Percentiles rank a stretch among this genome's conserved stretches.
Conservation (phyloP, 2,888 invertebrate genomes). For the Linnaemya vulpina region DNA sequence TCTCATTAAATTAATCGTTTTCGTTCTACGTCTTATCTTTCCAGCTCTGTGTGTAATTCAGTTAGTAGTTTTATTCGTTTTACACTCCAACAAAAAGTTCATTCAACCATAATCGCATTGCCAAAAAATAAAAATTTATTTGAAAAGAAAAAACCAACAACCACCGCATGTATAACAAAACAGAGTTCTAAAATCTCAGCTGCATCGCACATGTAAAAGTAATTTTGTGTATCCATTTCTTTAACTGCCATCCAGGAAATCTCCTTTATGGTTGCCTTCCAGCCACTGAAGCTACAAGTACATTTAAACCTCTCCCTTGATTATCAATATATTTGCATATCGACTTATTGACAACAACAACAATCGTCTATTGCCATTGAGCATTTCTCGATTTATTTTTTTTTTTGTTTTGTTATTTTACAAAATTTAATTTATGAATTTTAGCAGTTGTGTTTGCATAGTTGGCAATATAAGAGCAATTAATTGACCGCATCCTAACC, state of each 20-base stretch:
- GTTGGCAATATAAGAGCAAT: conserved; percentile 72
- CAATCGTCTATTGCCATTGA: conserved; percentile 10
- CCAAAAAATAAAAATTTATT: conserved; percentile 57
- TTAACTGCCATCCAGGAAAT: conserved; percentile 30
- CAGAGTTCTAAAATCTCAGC: conserved; percentile 24
- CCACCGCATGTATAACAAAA: conserved; percentile 1
- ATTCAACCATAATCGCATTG: conserved; percentile 68
- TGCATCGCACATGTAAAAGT: conserved; percentile 43
- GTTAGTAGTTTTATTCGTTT: conserved; percentile 43
- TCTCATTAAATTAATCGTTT: conserved; percentile 60
- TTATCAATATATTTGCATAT: conserved; percentile 66
- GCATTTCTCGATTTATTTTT: not conserved
- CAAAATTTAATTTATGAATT: conserved; percentile 67
- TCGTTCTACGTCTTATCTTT: conserved; percentile 9
- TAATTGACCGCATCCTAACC: conserved; percentile 72
- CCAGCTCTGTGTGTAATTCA: not conserved
- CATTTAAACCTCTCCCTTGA: conserved; percentile 29
- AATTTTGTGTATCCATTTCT: conserved; percentile 34
- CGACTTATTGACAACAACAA: conserved; percentile 61
- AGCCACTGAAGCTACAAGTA: conserved; percentile 14
- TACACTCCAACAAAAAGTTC: conserved; percentile 66
- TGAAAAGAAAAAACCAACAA: not conserved
- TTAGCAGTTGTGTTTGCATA: conserved; percentile 69
- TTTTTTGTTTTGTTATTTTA: conserved; percentile 1
- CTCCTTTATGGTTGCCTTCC: conserved; percentile 19